A percentile compares a stretch with the other conserved stretches of the same genome.
These are phyloP conservation scores for Coilia nasus DNA, from an alignment of 2,797 vertebrate genomes.

Conservation along the genomic window DNA sequence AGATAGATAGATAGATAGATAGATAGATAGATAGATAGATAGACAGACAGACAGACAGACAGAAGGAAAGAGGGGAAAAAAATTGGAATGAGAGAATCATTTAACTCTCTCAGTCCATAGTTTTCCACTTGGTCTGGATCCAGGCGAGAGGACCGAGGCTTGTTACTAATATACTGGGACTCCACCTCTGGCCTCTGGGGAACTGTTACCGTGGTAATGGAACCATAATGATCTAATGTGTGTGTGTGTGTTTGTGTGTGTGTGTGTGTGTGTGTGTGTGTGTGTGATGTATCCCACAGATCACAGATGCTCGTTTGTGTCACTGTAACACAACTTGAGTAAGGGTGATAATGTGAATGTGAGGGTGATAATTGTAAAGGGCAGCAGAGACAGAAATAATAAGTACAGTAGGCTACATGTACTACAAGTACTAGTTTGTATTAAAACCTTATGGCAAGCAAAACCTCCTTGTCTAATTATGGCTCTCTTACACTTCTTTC, in stretches of 20 bases:
- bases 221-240: constrained; percentile 13
- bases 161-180: background rate
- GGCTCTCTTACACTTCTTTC: too few species aligned
- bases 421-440: too few species aligned
- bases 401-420: too few species aligned
- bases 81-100: background rate
- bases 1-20: background rate
- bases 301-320: background rate
- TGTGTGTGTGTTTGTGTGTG: constrained; percentile 26
- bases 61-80: background rate
- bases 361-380: background rate
- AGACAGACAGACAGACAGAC: background rate
- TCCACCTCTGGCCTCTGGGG: background rate
- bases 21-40: background rate
- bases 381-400: background rate
- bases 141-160: background rate
- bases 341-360: background rate
- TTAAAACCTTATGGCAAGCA: too few species aligned
- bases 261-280: constrained; percentile 35
- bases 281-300: background rate
- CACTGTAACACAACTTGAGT: background rate
- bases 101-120: background rate
- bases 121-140: background rate
- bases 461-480: too few species aligned
- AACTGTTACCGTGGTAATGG: constrained; percentile 24